Percentiles rank a stretch among this genome's conserved stretches.
phyloP scores from a whole-genome alignment of 2,797 vertebrate species.

The Prunella strophiata region DNA sequence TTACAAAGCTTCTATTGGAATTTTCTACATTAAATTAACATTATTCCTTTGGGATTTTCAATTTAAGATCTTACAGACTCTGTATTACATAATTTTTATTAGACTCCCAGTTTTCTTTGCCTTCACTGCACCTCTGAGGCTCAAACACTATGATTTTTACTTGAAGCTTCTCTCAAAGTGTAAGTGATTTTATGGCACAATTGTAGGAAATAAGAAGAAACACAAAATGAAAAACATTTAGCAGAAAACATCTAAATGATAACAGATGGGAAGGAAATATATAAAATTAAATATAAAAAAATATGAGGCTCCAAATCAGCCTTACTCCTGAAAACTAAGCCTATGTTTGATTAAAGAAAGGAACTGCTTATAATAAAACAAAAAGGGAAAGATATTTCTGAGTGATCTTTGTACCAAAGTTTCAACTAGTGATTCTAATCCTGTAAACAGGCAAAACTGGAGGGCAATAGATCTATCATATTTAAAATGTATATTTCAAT shows the following conservation, averaged over 20 bases:
- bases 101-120: neutral
- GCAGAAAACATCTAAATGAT: neutral
- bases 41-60: slow-evolving; percentile 37
- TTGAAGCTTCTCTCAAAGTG: neutral
- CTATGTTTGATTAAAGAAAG: neutral
- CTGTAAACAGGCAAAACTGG: neutral
- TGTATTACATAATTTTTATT: neutral
- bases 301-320: neutral
- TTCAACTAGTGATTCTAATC: neutral
- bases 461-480: neutral
- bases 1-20: neutral
- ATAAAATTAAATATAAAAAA: neutral
- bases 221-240: neutral
- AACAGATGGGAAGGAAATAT: neutral
- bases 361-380: neutral
- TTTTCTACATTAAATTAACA: neutral
- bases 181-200: neutral
- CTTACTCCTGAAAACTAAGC: neutral
- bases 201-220: neutral
- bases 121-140: neutral
- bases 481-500: neutral
- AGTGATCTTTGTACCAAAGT: neutral
- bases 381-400: neutral
- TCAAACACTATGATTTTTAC: neutral
- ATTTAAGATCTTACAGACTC: neutral